Evolutionary conservation across 2,888 invertebrate genomes (phyloP).

Genomic region (Oeneis ivallda): DNA sequence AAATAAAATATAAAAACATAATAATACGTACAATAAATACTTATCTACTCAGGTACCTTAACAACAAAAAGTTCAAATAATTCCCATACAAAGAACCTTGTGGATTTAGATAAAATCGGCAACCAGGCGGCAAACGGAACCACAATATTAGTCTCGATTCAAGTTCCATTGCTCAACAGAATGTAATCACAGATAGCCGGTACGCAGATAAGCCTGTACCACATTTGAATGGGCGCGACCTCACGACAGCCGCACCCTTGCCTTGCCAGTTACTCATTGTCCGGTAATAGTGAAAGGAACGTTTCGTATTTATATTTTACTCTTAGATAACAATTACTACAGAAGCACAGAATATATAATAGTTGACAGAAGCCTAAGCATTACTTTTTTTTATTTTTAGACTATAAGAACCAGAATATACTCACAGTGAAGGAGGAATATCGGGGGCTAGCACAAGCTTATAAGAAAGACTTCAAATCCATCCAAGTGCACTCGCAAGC

Average conservation of each 20-base stretch:
- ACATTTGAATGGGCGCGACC: slow-evolving; percentile 46
- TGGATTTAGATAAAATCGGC: slow-evolving; percentile 11
- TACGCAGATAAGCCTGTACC: slow-evolving; percentile 41
- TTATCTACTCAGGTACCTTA: no score
- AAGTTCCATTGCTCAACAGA: slow-evolving; percentile 33
- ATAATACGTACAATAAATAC: no score
- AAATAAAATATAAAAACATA: no score
- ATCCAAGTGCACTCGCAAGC: no score
- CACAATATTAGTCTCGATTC: slow-evolving; percentile 18
- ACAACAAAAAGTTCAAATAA: slow-evolving; percentile 18
- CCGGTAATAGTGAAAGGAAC: slow-evolving; percentile 45
- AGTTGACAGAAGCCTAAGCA: no score
- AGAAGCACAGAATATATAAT: no score
- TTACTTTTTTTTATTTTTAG: no score
- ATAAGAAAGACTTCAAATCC: no score
- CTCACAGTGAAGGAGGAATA: no score
- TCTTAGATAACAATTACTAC: no score
- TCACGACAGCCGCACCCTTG: slow-evolving; percentile 48
- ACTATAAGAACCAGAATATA: no score
- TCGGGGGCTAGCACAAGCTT: no score
- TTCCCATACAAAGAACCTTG: slow-evolving; percentile 20
- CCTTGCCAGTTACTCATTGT: slow-evolving; percentile 43
- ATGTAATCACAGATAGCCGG: slow-evolving; percentile 43
- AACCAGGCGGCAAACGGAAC: slow-evolving; percentile 29
- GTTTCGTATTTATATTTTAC: neutral